Percentiles rank a stretch among this genome's conserved stretches.
Conservation (phyloP, 2,797 vertebrate genomes). For the Lepus oiostolus region DNA sequence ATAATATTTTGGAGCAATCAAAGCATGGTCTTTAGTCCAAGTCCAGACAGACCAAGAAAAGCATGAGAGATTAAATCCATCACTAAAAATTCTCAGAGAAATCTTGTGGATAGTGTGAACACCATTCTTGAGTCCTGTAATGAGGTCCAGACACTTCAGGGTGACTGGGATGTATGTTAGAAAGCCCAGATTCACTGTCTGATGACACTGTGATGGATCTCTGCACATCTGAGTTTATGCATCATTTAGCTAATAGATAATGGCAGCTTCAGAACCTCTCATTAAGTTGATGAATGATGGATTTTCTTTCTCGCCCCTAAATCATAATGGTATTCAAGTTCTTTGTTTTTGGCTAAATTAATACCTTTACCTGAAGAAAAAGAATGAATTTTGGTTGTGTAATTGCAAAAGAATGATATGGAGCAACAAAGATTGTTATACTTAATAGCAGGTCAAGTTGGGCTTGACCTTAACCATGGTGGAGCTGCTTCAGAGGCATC, state of each 20-base stretch:
- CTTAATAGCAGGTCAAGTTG: neutral
- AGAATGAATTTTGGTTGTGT: neutral
- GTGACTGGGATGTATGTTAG: neutral
- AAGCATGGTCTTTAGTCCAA: slow-evolving; percentile 11
- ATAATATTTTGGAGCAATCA: slow-evolving; percentile 9
- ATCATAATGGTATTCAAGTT: slow-evolving; percentile 56
- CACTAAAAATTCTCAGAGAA: slow-evolving; percentile 4
- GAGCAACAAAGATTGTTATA: neutral
- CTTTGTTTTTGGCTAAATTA: slow-evolving; percentile 72
- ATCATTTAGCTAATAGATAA: slow-evolving; percentile 80
- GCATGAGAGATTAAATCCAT: neutral
- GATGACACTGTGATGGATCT: slow-evolving; percentile 73
- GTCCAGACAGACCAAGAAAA: neutral
- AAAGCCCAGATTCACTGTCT: slow-evolving; percentile 44
- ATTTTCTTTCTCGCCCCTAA: slow-evolving; percentile 71
- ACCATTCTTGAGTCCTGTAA: neutral
- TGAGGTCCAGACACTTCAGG: slow-evolving; percentile 18
- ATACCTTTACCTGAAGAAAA: slow-evolving; percentile 70
- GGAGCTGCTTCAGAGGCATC: neutral
- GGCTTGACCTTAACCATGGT: neutral
- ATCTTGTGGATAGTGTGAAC: neutral
- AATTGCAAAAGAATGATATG: neutral
- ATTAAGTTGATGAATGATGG: slow-evolving; percentile 78
- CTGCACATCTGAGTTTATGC: slow-evolving; percentile 65
- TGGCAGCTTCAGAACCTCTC: slow-evolving; percentile 82